phyloP scores from a whole-genome alignment of 2,797 vertebrate genomes.

The Arrhamphus sclerolepis region DNA sequence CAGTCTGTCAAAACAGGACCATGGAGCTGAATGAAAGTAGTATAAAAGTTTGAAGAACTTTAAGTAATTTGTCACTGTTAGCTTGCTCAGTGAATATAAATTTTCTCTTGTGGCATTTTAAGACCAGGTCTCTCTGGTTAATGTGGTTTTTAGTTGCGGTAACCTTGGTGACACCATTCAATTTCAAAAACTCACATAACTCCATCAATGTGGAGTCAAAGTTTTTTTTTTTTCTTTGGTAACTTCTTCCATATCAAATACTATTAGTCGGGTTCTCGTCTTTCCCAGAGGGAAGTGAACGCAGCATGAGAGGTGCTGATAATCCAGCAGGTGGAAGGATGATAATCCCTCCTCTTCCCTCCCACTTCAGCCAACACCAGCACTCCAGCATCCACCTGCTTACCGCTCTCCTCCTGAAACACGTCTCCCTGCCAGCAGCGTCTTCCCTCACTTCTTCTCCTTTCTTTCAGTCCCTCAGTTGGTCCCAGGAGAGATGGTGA shows the following conservation, averaged over 20 bases:
- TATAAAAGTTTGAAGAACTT: too few species aligned
- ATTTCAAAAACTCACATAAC: too few species aligned
- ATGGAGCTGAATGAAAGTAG: too few species aligned
- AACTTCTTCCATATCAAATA: background rate
- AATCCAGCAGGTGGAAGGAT: slow-evolving; percentile 72
- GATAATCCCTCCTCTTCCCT: slow-evolving; percentile 72
- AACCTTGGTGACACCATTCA: too few species aligned
- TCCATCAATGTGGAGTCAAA: too few species aligned
- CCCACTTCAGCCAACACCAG: slow-evolving; percentile 54
- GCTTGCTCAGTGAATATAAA: too few species aligned
- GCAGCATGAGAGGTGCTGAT: slow-evolving; percentile 62
- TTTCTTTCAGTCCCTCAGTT: slow-evolving; percentile 56
- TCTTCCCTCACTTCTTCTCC: slow-evolving; percentile 34
- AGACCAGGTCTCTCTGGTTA: too few species aligned
- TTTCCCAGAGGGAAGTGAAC: slow-evolving; percentile 56
- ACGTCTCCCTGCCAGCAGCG: slow-evolving; percentile 55
- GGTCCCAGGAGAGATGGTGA: slow-evolving; percentile 40
- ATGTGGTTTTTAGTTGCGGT: too few species aligned
- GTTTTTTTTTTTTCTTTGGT: too few species aligned
- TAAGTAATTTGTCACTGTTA: too few species aligned
- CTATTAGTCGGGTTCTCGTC: slow-evolving; percentile 26
- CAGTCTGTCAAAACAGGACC: too few species aligned
- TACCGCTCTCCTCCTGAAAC: slow-evolving; percentile 70
- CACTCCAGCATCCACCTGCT: slow-evolving; percentile 68
- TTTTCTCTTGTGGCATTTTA: too few species aligned